Evolutionary conservation across 2,113 vertebrate species (phyloP).

Genomic region (Rallus limicola): DNA sequence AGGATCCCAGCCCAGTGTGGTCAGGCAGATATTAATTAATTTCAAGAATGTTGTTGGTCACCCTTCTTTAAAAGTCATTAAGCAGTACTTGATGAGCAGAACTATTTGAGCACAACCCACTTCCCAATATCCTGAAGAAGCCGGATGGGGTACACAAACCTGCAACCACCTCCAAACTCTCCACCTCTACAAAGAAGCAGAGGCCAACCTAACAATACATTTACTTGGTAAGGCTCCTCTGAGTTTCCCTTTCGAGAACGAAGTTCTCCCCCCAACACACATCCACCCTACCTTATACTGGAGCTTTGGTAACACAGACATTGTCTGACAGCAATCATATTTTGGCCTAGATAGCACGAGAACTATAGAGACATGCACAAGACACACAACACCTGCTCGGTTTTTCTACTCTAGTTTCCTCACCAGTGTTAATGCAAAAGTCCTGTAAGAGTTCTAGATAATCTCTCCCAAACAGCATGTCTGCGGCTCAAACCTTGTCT

Average conservation of each 20-base stretch:
- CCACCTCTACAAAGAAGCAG: not conserved
- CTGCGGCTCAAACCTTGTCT: not conserved
- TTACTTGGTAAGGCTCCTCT: not conserved
- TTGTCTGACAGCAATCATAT: not conserved
- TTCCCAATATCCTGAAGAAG: not conserved
- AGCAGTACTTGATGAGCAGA: not conserved
- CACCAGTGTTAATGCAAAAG: not conserved
- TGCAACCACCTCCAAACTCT: not conserved
- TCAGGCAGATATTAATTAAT: not conserved
- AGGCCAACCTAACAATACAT: not conserved
- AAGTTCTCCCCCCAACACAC: not conserved
- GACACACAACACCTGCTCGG: not conserved
- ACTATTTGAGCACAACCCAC: rapidly evolving
- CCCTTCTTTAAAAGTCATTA: not conserved
- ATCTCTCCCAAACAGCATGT: not conserved
- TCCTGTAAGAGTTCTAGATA: not conserved
- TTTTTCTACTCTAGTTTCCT: not conserved
- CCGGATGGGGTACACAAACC: not conserved
- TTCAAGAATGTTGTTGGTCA: not conserved
- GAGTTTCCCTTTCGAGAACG: not conserved
- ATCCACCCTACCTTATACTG: not conserved
- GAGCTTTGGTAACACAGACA: not conserved
- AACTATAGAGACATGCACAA: not conserved
- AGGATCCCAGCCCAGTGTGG: not conserved
- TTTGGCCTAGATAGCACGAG: not conserved